Evolutionary conservation across 92 coral and sea anemone species (phyloP).

Genomic region (Parazoanthus darwini): DNA sequence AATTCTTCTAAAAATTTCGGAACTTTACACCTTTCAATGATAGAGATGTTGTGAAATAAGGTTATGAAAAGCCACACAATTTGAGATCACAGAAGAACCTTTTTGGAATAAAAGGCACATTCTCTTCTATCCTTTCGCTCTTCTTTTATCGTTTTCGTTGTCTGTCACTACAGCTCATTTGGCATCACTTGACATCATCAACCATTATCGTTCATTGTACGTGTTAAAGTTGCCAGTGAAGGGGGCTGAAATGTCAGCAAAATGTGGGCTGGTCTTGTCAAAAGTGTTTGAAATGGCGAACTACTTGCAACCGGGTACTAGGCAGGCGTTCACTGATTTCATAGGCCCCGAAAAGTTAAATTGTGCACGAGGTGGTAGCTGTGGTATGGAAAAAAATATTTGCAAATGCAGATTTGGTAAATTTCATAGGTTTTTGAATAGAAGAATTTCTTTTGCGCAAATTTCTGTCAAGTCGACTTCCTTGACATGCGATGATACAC

Average conservation of each 20-base stretch:
- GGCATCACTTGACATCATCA: background rate
- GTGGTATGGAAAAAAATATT: too few relatives aligned
- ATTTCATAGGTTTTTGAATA: too few relatives aligned
- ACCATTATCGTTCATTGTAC: background rate
- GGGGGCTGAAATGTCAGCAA: background rate
- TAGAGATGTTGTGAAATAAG: too few relatives aligned
- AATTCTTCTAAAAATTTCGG: too few relatives aligned
- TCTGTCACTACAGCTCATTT: background rate
- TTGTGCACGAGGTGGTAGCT: background rate
- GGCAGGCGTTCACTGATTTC: background rate
- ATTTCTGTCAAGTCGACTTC: background rate
- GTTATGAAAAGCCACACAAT: background rate
- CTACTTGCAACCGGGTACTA: background rate
- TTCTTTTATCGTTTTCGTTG: background rate
- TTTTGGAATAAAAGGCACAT: too few relatives aligned
- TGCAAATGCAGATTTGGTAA: background rate
- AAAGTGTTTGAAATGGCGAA: background rate
- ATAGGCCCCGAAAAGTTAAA: background rate
- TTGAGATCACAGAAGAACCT: background rate
- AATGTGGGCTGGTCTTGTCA: background rate
- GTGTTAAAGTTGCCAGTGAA: background rate
- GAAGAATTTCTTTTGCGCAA: background rate
- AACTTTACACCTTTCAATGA: too few relatives aligned
- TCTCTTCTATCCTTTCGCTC: background rate
- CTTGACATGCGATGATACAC: background rate